Evolutionary conservation across 2,888 invertebrate genomes (phyloP), one percentile per base, ranked within the genome.

Genomic region (Drosophila dives): DNA sequence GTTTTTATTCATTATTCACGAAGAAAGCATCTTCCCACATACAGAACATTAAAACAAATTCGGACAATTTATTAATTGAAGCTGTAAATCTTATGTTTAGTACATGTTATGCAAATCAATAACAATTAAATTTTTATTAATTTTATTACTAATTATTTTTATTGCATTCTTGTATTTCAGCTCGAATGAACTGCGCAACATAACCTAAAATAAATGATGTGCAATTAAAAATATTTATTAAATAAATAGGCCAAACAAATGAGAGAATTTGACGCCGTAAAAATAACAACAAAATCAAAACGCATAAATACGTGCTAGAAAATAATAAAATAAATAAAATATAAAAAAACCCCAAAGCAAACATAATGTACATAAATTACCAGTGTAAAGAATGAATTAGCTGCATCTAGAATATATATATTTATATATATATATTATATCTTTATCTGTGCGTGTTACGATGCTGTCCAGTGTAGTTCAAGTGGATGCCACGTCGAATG

Each of bases 401-500:
- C 62, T 71, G 53, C 45, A 45, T 23, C 15, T 45, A 23, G 20
- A 15, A 45, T 23, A 45, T 45, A 23, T 23, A 2, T 20, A 6
- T 42, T 5, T 40, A 42, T 45, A 45, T 7, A 56, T 36, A 49
- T 65, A 54, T 67, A 40, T 32, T 64, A 34, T 58, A 51, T 48
- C 33, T 23, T 29, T 50, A 63, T 59, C 53, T 50, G 51, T 29
- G 15, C 49, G 84, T 85, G 75, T 56, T 73, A 69, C 32, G 60
- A 86, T 86, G 87, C 72, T 75, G 70, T 68, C 51, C 51, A 51
- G 55, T 54, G 68, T 68, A 72, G 59, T 42, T 65, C 50, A 66
- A 72, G 51, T 59, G 32, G 48, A 77, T 58, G 60, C 53, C 56
- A 64, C 73, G 15, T 20, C 34, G 54, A 64, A 66, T 62, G 69